These are phyloP conservation scores for Muschampia plurimacula DNA, from an alignment of 2,888 invertebrate genomes.

Conservation along the genomic window DNA sequence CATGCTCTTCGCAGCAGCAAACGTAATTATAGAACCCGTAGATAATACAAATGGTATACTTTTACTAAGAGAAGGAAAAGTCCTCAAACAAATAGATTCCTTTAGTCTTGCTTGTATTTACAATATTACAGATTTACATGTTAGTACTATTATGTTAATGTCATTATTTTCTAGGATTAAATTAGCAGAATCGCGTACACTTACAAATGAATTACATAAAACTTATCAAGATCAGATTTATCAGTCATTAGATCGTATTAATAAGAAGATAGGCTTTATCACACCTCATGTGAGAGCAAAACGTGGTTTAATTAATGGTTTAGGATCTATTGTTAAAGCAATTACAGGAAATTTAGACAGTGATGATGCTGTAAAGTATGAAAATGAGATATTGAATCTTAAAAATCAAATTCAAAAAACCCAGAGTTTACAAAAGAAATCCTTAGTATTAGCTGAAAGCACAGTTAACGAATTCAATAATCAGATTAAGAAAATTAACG, in stretches of 20 bases:
- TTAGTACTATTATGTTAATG: constrained; percentile 10
- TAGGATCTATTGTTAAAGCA: constrained; percentile 26
- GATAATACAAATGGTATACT: constrained; percentile 25
- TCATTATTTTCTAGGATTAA: constrained; percentile 1
- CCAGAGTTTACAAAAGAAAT: constrained; percentile 16
- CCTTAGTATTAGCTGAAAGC: constrained; percentile 10
- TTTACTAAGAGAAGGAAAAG: constrained; percentile 25
- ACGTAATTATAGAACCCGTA: constrained; percentile 20
- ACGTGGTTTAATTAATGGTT: constrained; percentile 21
- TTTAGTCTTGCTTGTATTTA: constrained; percentile 29
- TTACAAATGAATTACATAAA: constrained; percentile 2
- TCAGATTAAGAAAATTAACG: constrained; percentile 28
- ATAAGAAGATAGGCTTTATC: constrained; percentile 19
- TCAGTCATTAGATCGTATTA: constrained; percentile 8
- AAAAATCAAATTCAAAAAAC: constrained; percentile 10
- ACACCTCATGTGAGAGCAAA: not conserved
- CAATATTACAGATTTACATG: constrained; percentile 26
- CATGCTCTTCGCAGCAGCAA: constrained; percentile 27
- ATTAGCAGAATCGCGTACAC: not conserved
- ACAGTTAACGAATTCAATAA: constrained; percentile 14
- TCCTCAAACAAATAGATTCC: constrained; percentile 26
- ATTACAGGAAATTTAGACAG: constrained; percentile 24
- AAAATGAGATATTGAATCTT: constrained; percentile 18
- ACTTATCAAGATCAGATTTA: constrained; percentile 15
- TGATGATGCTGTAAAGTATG: constrained; percentile 21